Percentiles rank a stretch among this genome's conserved stretches.
Conservation (phyloP, 2,888 invertebrate genomes). For the Ephialtes manifestator region DNA sequence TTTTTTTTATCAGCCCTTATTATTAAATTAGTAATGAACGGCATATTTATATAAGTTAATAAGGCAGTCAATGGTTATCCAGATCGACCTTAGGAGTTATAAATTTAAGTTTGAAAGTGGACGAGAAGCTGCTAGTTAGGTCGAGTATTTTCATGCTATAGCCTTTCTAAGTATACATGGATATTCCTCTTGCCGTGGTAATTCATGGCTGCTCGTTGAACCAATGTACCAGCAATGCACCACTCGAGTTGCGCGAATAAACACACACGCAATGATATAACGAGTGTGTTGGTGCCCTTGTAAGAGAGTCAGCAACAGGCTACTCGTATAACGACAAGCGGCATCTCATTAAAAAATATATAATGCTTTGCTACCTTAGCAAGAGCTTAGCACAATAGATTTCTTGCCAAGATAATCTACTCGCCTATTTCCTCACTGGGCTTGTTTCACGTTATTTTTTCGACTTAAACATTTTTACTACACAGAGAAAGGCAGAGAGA, state of each 20-base stretch:
- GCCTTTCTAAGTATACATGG: conserved; percentile 11
- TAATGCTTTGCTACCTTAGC: conserved; percentile 18
- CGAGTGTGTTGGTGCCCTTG: conserved; percentile 30
- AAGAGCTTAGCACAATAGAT: conserved; percentile 17
- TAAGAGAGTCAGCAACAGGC: conserved; percentile 53
- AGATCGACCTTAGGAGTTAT: background rate
- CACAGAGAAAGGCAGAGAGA: background rate
- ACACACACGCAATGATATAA: conserved; percentile 11
- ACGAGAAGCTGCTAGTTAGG: conserved; percentile 24
- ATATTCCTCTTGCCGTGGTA: conserved; percentile 12
- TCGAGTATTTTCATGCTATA: background rate
- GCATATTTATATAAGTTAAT: background rate
- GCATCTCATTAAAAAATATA: conserved; percentile 33
- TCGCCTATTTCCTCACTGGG: conserved; percentile 7
- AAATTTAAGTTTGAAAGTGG: background rate
- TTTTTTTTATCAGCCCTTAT: too few species aligned
- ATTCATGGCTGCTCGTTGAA: conserved; percentile 24
- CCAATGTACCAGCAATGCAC: conserved; percentile 8
- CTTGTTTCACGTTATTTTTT: conserved; percentile 17
- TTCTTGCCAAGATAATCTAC: conserved; percentile 17
- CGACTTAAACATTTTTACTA: background rate
- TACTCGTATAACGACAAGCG: conserved; percentile 29
- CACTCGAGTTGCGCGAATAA: background rate
- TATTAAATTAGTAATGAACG: background rate
- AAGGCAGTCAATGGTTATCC: background rate